Conservation (phyloP, 1,140 invertebrate genomes). For the Rhagoletis zephyria region DNA sequence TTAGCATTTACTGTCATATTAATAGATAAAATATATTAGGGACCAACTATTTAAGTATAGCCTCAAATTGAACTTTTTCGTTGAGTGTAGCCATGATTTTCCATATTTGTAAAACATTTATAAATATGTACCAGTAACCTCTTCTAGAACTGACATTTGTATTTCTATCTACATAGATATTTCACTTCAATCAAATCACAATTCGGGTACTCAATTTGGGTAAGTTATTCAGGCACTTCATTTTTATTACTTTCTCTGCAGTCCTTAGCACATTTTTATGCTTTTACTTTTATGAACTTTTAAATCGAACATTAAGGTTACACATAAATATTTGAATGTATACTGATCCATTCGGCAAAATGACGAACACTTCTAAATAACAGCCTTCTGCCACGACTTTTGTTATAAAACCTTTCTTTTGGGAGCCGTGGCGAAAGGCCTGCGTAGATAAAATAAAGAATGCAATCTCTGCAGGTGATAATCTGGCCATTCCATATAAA, state of each 20-base stretch:
- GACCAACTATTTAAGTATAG: too few species aligned
- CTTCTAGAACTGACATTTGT: not conserved
- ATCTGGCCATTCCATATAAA: too few species aligned
- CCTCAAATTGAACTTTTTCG: not conserved
- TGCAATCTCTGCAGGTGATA: too few species aligned
- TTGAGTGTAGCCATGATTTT: too few species aligned
- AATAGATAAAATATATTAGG: slow-evolving; percentile 30
- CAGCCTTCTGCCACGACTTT: too few species aligned
- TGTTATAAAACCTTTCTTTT: too few species aligned
- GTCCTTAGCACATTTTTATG: not conserved
- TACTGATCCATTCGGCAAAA: too few species aligned
- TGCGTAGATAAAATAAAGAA: too few species aligned
- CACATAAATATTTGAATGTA: not conserved
- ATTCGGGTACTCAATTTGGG: not conserved
- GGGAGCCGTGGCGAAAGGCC: too few species aligned
- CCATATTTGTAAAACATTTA: too few species aligned
- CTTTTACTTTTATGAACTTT: not conserved
- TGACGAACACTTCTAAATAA: too few species aligned
- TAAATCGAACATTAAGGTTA: not conserved
- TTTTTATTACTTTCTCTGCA: slow-evolving; percentile 2
- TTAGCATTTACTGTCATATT: slow-evolving; percentile 11
- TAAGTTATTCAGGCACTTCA: not conserved
- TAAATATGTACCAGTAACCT: too few species aligned
- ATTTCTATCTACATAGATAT: not conserved
- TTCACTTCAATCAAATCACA: not conserved